phyloP scores from a whole-genome alignment of 2,113 vertebrate species.

The Pontoporia blainvillei region DNA sequence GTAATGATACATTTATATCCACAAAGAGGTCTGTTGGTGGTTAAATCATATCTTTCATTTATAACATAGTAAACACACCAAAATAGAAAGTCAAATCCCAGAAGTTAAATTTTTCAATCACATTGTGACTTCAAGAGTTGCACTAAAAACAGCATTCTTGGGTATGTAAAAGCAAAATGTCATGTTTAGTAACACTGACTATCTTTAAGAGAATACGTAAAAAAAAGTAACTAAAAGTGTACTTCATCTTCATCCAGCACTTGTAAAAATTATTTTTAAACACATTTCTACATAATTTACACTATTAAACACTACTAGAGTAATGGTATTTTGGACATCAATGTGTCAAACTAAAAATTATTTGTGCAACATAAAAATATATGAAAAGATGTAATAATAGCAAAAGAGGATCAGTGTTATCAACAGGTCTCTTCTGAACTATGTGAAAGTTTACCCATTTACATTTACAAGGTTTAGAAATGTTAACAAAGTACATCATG shows the following conservation, averaged over 20 bases:
- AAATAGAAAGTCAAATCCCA: neutral
- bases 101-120: neutral
- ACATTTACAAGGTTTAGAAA: neutral
- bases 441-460: neutral
- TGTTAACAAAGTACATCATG: neutral
- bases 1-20: neutral
- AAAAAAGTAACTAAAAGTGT: neutral
- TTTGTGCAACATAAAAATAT: neutral
- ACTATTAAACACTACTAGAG: neutral
- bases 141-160: neutral
- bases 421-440: neutral
- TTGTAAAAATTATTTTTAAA: neutral
- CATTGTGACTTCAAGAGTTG: neutral
- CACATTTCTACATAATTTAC: neutral
- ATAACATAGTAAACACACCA: neutral
- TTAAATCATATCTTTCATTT: neutral
- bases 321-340: neutral
- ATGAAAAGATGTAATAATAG: neutral
- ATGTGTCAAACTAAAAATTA: neutral
- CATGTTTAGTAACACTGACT: neutral
- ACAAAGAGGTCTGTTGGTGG: neutral
- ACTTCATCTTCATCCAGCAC: neutral
- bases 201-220: neutral
- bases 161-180: neutral
- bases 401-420: neutral